Base-by-base conservation (phyloP, 2,888 invertebrate genomes). In the Siphonodentalium dalli region DNA sequence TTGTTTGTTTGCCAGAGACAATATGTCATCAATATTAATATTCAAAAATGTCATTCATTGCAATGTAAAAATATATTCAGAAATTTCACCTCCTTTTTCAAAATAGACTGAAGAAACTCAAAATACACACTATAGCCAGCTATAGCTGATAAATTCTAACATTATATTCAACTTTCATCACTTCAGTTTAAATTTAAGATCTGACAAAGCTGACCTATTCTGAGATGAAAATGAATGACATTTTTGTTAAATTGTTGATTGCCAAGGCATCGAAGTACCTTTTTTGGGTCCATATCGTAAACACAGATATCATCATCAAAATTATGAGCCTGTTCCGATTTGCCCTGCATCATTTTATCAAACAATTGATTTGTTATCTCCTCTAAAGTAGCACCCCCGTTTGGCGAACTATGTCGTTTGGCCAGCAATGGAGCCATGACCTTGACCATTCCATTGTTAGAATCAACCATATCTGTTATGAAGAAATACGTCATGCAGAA, bases 291-390 rank as follows among this genome's bases (percentile, higher is more conserved):
- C 34, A 74, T 75, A 20, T 69, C 65, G 62, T 78, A 77, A 60
- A 77, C 65, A 57, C 74, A 68, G 54, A 76, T 76, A 46, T 75
- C 66, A 54, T 77, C 78, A 70, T 79, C 78, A 74, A 77, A 77
- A 51, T 69, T 66, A 67, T 71, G 71, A 58, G 68, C 65, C 51
- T 61, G 40, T 55, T 72, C 66, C 41, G 69, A 70, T 61, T 74
- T 72, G 38, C 70, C 71, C 41, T 66, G 54, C 71, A 75, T 74
- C 59, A 75, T 61, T 58, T 72, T 69, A 35, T 73, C 74, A 67
- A 74, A 75, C 42, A 74, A 73, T 59, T 68, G 56, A 63, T 73
- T 75, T 63, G 75, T 75, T 41, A 75, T 66, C 54, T 66, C 67
- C 48, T 72, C 69, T 46, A 75, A 66, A 8, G 69, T 65, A 29